Evolutionary conservation across 2,888 invertebrate species (phyloP), one percentile per base, ranked within the genome.

Genomic region (Imbricaverruca yamaguchii): DNA sequence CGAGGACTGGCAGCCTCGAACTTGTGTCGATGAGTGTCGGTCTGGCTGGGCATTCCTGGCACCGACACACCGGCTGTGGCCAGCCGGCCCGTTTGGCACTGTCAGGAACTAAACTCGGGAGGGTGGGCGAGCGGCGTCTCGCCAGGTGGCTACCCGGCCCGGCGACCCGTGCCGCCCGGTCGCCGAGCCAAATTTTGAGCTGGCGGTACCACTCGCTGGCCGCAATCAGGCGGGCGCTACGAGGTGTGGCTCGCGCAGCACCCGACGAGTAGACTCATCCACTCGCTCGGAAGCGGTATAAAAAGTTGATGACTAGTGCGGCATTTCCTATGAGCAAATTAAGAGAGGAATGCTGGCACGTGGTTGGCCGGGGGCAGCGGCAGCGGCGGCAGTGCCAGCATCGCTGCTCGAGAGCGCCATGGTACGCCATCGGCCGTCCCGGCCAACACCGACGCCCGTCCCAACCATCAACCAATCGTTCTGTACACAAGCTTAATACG

Each of bases 231-330:
- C 53, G 25, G 18, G 18, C 69, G 9, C 21, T 12, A 8, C 55
- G 74, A 23, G 21, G 69, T 9, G 74, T 23, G 23, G 15, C 53
- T 15, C 1, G 53, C 74, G 74, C 67, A 25, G 67, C 74, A 53
- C 53, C 55, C 74, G 74, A 21, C 25, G 13, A 21, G 39, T 1
- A 9, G 12, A 15, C 59, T 15, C 59, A 59, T 11, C 15, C 59
- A 15, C 15, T 15, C 59, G 59, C 15, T 39, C 1, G n/a, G 15
- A 21, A 69, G 39, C 69, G 39, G 39, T 21, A 55, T 21, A 55
- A 74, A 55, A 53, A 74, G 53, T 25, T 18, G 74, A 23, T 74
- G 74, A 74, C 74, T 74, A 74, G 74, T 74, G 53, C 55, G 74
- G 55, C 74, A 74, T 74, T 74, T 74, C 15, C 53, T 53, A 74